Evolutionary conservation across 2,888 invertebrate species (phyloP).

Genomic region (Ennomos fuscantarius): DNA sequence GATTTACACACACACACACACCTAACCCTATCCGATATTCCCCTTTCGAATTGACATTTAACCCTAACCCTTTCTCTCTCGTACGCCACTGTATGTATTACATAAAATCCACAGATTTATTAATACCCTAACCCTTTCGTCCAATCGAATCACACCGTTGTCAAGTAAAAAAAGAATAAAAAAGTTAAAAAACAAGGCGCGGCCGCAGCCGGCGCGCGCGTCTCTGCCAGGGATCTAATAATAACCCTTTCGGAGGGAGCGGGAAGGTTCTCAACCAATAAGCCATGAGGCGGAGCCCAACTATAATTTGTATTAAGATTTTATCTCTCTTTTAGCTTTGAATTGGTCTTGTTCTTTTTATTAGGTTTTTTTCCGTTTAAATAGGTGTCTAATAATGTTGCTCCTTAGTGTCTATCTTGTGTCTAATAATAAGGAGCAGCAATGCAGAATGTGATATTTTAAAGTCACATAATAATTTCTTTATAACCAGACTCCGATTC

Average conservation of each 20-base stretch:
- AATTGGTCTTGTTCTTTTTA: background rate
- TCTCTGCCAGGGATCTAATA: constrained; percentile 68
- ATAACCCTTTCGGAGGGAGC: constrained; percentile 80
- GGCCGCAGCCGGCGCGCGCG: constrained; percentile 68
- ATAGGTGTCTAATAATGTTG: background rate
- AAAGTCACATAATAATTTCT: too few species aligned
- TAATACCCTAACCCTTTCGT: constrained; percentile 78
- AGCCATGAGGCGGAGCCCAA: constrained; percentile 69
- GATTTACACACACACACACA: constrained; percentile 48
- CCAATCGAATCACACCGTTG: constrained; percentile 64
- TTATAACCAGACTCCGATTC: too few species aligned
- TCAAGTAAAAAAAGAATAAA: constrained; percentile 73
- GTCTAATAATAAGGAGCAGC: background rate
- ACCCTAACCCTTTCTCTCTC: constrained; percentile 71
- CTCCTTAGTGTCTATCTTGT: too few species aligned
- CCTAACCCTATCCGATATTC: constrained; percentile 60
- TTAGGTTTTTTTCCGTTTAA: background rate
- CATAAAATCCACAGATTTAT: constrained; percentile 63
- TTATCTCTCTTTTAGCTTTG: constrained; percentile 17
- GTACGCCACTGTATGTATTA: constrained; percentile 59
- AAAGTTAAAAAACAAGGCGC: constrained; percentile 73
- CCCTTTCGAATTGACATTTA: constrained; percentile 58
- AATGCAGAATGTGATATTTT: too few species aligned
- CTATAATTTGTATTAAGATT: constrained; percentile 30
- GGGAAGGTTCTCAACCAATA: constrained; percentile 80